Conservation (phyloP, 2,113 vertebrate species). For the Calyptomena viridis region DNA sequence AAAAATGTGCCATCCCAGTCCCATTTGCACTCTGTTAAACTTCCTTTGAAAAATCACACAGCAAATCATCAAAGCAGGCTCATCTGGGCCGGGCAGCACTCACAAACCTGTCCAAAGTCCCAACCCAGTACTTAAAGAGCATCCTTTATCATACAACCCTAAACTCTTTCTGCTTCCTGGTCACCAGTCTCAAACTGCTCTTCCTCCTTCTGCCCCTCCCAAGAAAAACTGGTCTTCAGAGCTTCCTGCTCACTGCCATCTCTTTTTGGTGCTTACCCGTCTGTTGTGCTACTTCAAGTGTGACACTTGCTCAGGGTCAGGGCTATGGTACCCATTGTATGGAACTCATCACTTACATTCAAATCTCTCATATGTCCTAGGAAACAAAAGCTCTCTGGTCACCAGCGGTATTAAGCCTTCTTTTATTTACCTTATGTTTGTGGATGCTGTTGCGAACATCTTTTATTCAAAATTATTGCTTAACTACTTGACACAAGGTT, state of each 20-base stretch:
- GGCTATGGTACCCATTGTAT: background rate
- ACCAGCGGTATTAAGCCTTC: background rate
- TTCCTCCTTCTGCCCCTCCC: background rate
- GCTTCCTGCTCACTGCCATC: background rate
- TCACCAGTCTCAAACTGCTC: background rate
- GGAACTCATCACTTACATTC: background rate
- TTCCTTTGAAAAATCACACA: background rate
- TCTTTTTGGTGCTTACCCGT: background rate
- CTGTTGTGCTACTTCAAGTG: background rate
- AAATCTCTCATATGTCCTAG: background rate
- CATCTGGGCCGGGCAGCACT: background rate
- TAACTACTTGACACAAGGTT: fast-evolving
- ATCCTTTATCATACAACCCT: background rate
- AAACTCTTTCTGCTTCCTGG: background rate
- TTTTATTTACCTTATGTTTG: background rate
- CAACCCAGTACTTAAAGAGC: background rate
- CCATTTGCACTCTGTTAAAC: background rate
- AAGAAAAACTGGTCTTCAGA: background rate
- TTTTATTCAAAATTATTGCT: background rate
- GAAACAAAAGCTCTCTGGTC: background rate
- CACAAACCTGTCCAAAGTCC: fast-evolving
- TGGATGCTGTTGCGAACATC: background rate
- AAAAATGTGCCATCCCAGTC: background rate
- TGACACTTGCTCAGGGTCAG: background rate
- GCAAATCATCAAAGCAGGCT: background rate